These are phyloP conservation scores for Brachymystax lenok DNA, from an alignment of 2,797 vertebrate genomes.

Conservation along the genomic window DNA sequence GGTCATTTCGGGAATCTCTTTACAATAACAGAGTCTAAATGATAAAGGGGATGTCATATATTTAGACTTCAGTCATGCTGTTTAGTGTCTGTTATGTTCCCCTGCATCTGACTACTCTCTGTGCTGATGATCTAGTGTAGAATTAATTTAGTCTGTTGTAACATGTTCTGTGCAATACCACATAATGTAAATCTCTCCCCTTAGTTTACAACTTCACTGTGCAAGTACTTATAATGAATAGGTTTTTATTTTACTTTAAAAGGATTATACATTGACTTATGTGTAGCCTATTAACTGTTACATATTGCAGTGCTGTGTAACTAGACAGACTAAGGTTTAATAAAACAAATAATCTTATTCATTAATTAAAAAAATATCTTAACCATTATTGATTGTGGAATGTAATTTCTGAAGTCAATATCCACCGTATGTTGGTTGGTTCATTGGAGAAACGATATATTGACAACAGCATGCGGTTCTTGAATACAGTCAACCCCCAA, in stretches of 20 bases:
- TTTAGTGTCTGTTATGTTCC: conserved; percentile 13
- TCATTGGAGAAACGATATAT: background rate
- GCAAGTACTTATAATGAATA: background rate
- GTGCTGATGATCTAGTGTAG: conserved; percentile 19
- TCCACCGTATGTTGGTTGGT: background rate
- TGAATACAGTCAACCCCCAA: background rate
- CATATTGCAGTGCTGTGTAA: conserved; percentile 14
- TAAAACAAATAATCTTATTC: conserved; percentile 32
- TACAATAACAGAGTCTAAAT: conserved; percentile 6
- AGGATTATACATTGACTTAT: background rate
- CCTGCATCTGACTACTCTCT: conserved; percentile 17
- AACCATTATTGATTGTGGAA: background rate
- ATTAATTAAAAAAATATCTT: background rate
- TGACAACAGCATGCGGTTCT: background rate
- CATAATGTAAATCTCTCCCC: conserved; percentile 14
- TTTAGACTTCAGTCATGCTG: background rate
- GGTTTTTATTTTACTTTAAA: background rate
- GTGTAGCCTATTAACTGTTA: conserved; percentile 32
- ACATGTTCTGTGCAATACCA: conserved; percentile 30
- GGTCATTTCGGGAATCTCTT: conserved; percentile 25
- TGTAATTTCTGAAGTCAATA: background rate
- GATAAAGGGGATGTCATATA: background rate
- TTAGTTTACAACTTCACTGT: background rate
- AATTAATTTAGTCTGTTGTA: background rate
- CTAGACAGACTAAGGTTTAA: conserved; percentile 31